Conservation (phyloP, 2,113 vertebrate genomes). For the Chunga burmeisteri region DNA sequence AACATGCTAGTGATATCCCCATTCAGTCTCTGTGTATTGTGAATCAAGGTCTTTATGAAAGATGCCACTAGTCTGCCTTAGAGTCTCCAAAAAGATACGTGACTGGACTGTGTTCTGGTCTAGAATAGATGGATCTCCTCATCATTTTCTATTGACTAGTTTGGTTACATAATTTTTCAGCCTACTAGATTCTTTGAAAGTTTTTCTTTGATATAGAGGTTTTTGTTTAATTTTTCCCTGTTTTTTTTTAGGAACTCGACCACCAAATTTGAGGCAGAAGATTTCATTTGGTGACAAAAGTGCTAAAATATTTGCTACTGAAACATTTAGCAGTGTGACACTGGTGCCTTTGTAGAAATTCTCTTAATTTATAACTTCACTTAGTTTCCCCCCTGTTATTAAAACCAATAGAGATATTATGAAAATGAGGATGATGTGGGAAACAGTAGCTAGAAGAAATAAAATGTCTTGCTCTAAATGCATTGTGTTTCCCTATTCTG, state of each 20-base stretch:
- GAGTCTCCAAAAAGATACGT: background rate
- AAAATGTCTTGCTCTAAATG: background rate
- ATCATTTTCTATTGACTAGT: background rate
- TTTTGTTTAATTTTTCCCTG: background rate
- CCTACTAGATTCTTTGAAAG: background rate
- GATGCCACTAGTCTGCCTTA: background rate
- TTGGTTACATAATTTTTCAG: background rate
- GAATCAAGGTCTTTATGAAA: background rate
- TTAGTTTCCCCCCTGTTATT: background rate
- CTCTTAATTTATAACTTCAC: background rate
- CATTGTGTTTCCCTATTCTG: background rate
- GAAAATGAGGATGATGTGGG: background rate
- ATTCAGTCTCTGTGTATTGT: background rate
- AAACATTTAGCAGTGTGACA: background rate
- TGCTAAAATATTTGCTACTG: background rate
- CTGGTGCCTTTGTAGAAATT: background rate
- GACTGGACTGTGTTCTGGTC: background rate
- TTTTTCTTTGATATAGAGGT: background rate
- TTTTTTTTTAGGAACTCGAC: background rate
- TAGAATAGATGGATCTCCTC: background rate
- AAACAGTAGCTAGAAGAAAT: background rate
- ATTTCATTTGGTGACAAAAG: background rate
- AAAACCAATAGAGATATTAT: background rate
- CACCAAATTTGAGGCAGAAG: background rate
- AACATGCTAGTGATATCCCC: fast-evolving